Evolutionary conservation across 2,113 vertebrate genomes (phyloP).

Genomic region (Calonectris borealis): DNA sequence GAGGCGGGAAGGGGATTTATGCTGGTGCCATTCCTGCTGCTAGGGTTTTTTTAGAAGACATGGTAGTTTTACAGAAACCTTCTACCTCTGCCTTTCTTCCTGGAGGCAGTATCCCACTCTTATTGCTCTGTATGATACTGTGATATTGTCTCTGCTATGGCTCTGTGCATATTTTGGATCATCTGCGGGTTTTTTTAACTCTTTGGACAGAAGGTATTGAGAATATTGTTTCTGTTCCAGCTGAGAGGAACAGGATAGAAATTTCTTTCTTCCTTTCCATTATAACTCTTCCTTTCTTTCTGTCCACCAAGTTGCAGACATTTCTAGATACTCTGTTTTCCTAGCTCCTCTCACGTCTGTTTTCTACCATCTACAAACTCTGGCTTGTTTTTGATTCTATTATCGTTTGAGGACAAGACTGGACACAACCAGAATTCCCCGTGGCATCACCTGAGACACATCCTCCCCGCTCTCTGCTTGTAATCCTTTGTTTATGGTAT

Average conservation of each 20-base stretch:
- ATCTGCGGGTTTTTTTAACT: neutral
- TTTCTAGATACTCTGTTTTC: neutral
- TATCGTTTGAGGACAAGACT: conserved; percentile 48
- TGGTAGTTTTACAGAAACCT: neutral
- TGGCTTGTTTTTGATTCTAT: neutral
- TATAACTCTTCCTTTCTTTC: neutral
- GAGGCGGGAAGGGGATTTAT: neutral
- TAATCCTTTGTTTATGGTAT: conserved; percentile 66
- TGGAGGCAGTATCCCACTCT: neutral
- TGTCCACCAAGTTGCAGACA: neutral
- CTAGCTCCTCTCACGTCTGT: neutral
- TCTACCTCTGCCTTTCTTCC: neutral
- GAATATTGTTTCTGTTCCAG: neutral
- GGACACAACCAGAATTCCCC: conserved; percentile 12
- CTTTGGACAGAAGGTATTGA: neutral
- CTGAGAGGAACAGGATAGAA: neutral
- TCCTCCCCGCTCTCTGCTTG: conserved; percentile 2
- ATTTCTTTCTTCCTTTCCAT: neutral
- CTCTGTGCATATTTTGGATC: neutral
- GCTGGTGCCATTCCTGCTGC: neutral
- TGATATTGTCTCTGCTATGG: neutral
- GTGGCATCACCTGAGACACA: neutral
- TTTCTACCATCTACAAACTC: neutral
- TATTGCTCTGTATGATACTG: neutral
- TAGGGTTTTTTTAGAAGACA: neutral